phyloP scores from a whole-genome alignment of 2,888 invertebrate genomes.

The Oxytorus armatus region DNA sequence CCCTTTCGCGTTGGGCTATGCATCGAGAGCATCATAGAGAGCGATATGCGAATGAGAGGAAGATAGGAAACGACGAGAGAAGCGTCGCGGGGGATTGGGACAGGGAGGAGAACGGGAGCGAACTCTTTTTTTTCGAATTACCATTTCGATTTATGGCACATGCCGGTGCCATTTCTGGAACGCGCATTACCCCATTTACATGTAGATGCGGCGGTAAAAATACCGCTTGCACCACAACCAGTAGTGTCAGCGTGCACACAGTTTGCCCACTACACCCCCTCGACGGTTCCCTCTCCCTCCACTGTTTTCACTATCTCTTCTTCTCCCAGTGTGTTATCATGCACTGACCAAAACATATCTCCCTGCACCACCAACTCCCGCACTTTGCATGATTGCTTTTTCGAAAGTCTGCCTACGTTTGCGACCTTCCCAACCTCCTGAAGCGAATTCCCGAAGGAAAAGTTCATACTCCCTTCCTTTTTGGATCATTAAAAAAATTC shows the following conservation, averaged over 20 bases:
- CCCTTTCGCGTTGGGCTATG: constrained; percentile 28
- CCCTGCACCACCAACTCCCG: constrained; percentile 36
- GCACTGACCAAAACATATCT: constrained; percentile 59
- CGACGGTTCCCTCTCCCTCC: neutral
- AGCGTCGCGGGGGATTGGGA: neutral
- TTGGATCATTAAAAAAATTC: neutral
- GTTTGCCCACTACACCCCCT: neutral
- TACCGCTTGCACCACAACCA: constrained; percentile 40
- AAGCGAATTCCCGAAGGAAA: constrained; percentile 50
- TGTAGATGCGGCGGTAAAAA: constrained; percentile 72
- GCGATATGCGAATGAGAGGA: constrained; percentile 16
- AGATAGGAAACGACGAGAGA: constrained; percentile 31
- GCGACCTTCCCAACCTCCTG: no score
- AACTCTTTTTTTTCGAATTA: constrained; percentile 71
- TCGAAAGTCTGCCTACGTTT: constrained; percentile 31
- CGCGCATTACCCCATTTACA: constrained; percentile 75
- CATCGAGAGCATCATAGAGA: constrained; percentile 50
- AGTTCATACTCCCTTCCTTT: constrained; percentile 37
- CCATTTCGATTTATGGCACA: constrained; percentile 78
- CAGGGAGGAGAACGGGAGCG: neutral
- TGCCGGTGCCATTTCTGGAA: constrained; percentile 69
- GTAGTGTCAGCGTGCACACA: constrained; percentile 41
- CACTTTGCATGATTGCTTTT: constrained; percentile 66
- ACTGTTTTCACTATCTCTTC: neutral
- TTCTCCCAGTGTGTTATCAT: constrained; percentile 50